phyloP scores from a whole-genome alignment of 2,797 vertebrate genomes.

The Thunnus albacares region DNA sequence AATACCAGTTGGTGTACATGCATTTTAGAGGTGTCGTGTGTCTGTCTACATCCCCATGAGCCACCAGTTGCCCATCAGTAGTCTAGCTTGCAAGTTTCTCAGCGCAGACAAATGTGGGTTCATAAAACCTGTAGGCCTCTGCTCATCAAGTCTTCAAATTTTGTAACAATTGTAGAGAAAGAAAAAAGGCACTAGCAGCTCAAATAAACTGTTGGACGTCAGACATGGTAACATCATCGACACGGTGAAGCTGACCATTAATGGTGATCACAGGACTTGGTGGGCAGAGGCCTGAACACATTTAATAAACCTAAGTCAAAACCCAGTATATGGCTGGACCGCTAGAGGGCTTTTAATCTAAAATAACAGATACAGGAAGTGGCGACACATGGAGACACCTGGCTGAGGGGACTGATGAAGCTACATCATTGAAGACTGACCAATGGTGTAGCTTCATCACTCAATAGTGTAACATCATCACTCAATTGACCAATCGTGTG shows the following conservation, averaged over 20 bases:
- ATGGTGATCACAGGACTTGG: neutral
- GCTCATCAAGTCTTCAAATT: constrained; percentile 11
- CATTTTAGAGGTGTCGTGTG: neutral
- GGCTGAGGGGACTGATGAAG: too few species aligned
- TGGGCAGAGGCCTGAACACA: constrained; percentile 25
- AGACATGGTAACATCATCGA: neutral
- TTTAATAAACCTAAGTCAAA: neutral
- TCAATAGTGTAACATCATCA: too few species aligned
- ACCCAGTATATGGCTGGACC: too few species aligned
- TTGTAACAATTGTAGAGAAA: constrained; percentile 20
- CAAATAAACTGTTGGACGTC: neutral
- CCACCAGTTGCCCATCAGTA: constrained; percentile 17
- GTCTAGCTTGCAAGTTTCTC: constrained; percentile 26
- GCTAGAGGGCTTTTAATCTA: too few species aligned
- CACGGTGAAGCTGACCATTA: constrained; percentile 22
- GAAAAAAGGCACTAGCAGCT: constrained; percentile 50
- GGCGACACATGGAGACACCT: too few species aligned
- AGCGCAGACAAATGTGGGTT: constrained; percentile 5
- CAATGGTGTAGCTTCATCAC: too few species aligned
- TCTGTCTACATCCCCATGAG: neutral
- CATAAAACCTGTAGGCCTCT: neutral
- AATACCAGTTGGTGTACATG: neutral
- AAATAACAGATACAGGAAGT: too few species aligned
- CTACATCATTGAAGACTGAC: too few species aligned
- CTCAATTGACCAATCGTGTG: too few species aligned